phyloP scores from a whole-genome alignment of 37 sponge, comb jelly and placozoan species.

The Dysidea cf. avara region DNA sequence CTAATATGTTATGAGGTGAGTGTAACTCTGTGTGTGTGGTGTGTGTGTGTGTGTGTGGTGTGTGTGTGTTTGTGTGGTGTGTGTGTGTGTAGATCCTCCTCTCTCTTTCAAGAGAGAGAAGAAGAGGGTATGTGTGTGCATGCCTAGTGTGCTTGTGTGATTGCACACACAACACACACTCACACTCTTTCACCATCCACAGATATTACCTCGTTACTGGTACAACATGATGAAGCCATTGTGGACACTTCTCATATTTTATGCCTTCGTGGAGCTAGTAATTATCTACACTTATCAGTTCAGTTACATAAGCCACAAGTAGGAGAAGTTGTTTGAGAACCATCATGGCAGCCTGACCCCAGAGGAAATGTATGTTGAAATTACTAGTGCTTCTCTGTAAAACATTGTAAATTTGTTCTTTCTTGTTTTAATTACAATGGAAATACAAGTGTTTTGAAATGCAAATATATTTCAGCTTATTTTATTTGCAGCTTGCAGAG shows the following conservation, averaged over 20 bases:
- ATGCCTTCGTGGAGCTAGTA: conserved; percentile 57
- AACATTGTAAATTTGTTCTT: too few relatives aligned
- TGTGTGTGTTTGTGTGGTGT: too few relatives aligned
- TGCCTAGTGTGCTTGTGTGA: too few relatives aligned
- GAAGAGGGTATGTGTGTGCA: too few relatives aligned
- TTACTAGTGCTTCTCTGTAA: too few relatives aligned
- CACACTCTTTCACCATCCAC: background rate
- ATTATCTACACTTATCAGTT: conserved; percentile 77
- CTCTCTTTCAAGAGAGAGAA: too few relatives aligned
- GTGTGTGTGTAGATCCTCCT: too few relatives aligned
- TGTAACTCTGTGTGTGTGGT: background rate
- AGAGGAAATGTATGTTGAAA: conserved; percentile 40
- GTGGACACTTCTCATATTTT: conserved; percentile 56
- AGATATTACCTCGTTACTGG: too few relatives aligned
- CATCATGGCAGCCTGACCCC: conserved; percentile 7
- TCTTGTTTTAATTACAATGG: too few relatives aligned
- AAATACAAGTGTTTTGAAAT: too few relatives aligned
- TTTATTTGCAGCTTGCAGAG: conserved; percentile 30
- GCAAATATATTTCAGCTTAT: too few relatives aligned
- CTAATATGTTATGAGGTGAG: conserved; percentile 11
- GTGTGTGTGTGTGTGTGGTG: too few relatives aligned
- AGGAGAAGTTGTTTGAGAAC: conserved; percentile 27
- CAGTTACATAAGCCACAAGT: conserved; percentile 19
- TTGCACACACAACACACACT: background rate
- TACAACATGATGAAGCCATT: conserved; percentile 52